Percentiles rank a stretch among this genome's conserved stretches.
These are phyloP conservation scores for Barypeithes pellucidus DNA, from an alignment of 2,888 invertebrate species.

Conservation along the genomic window DNA sequence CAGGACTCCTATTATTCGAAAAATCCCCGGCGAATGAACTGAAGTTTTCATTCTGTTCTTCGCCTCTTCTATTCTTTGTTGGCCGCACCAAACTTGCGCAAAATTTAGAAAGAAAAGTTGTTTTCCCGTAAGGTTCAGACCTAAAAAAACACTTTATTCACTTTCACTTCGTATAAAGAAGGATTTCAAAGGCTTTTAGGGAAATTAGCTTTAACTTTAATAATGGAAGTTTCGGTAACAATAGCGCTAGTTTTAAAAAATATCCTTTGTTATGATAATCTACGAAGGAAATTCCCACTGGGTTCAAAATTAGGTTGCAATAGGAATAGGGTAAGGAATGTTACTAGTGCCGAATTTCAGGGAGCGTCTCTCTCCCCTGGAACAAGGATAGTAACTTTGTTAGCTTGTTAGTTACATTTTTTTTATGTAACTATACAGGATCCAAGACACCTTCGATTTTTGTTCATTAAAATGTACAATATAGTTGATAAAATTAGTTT, in stretches of 20 bases:
- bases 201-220: conserved; percentile 10
- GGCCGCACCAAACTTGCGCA: conserved; percentile 89
- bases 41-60: conserved; percentile 87
- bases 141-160: conserved; percentile 42
- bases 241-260: conserved; percentile 2
- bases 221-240: neutral
- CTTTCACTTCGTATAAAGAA: conserved; percentile 18
- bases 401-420: no score
- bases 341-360: no score
- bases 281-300: no score
- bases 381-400: no score
- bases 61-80: conserved; percentile 86
- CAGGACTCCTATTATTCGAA: conserved; percentile 67
- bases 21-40: conserved; percentile 88
- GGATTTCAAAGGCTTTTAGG: conserved; percentile 8
- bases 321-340: no score
- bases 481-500: no score
- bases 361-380: no score
- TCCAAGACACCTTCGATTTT: no score
- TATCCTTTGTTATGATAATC: neutral
- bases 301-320: no score
- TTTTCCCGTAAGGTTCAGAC: conserved; percentile 81
- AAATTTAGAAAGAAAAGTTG: conserved; percentile 94
- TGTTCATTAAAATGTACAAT: no score
- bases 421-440: no score